Percentiles rank a stretch among this genome's conserved stretches.
Conservation (phyloP, 2,888 invertebrate species). For the Drosophila anomelani region DNA sequence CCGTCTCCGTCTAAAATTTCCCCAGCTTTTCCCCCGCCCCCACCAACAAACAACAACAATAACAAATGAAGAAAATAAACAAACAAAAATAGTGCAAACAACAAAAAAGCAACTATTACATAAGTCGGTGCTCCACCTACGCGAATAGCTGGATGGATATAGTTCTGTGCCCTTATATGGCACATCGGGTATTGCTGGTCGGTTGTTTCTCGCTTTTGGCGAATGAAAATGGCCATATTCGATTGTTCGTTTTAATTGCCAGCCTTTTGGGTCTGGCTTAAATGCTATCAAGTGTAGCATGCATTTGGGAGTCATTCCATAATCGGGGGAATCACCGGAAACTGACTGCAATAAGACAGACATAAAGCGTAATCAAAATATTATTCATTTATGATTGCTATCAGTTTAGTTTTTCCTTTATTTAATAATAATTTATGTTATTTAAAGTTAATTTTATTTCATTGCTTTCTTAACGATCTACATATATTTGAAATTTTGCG, state of each 20-base stretch:
- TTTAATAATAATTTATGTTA: too few relatives aligned
- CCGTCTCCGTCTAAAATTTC: conserved; percentile 63
- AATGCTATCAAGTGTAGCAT: conserved; percentile 44
- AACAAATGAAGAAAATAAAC: conserved; percentile 27
- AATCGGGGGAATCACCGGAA: background rate
- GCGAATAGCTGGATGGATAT: conserved; percentile 33
- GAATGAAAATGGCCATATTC: conserved; percentile 67
- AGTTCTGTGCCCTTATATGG: conserved; percentile 44
- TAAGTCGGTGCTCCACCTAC: conserved; percentile 78
- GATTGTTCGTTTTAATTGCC: conserved; percentile 64
- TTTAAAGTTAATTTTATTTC: too few relatives aligned
- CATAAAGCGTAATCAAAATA: conserved; percentile 17
- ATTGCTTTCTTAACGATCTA: too few relatives aligned
- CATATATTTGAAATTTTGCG: too few relatives aligned
- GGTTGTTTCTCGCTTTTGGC: conserved; percentile 41
- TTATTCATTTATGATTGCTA: conserved; percentile 17
- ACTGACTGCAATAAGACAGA: conserved; percentile 4
- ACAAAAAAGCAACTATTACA: conserved; percentile 73
- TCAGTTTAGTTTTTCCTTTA: background rate
- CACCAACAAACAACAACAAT: conserved; percentile 7
- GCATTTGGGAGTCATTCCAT: conserved; percentile 39
- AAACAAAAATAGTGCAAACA: conserved; percentile 36
- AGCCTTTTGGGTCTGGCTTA: conserved; percentile 40
- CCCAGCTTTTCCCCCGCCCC: conserved; percentile 36
- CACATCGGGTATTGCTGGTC: conserved; percentile 51